A percentile compares a stretch with the other conserved stretches of the same genome.
phyloP scores from a whole-genome alignment of 1,140 invertebrate species.

The Drosophila tristis region DNA sequence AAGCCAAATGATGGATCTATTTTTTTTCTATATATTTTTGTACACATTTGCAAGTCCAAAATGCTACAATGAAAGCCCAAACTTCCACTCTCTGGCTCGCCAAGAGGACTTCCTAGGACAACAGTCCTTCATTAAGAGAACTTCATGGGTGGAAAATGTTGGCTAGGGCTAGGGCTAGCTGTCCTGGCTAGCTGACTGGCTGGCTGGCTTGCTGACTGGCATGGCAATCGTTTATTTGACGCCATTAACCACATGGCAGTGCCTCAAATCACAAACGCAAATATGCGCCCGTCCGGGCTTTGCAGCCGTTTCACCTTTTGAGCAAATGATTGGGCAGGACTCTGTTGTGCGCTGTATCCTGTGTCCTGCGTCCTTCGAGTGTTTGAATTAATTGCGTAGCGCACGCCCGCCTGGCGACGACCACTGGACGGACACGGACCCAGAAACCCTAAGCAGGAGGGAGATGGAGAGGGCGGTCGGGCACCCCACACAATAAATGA shows the following conservation, averaged over 20 bases:
- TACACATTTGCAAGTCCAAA: too few relatives aligned
- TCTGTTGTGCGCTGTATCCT: slow-evolving; percentile 27
- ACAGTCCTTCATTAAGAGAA: not conserved
- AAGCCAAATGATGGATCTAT: too few relatives aligned
- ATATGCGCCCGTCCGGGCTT: slow-evolving; percentile 31
- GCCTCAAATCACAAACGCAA: slow-evolving; percentile 69
- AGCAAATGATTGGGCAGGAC: slow-evolving; percentile 28
- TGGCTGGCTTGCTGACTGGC: slow-evolving; percentile 22
- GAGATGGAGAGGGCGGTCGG: not conserved
- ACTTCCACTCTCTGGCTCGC: too few relatives aligned
- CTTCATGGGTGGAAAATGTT: not conserved
- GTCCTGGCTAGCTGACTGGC: slow-evolving; percentile 23
- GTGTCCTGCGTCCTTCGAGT: slow-evolving; percentile 72
- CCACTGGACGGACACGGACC: not conserved
- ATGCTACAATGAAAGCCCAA: too few relatives aligned
- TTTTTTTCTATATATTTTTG: too few relatives aligned
- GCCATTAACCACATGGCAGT: slow-evolving; percentile 70
- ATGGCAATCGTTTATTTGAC: slow-evolving; percentile 65
- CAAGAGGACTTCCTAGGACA: too few relatives aligned
- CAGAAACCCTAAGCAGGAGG: not conserved
- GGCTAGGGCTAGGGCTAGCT: slow-evolving; percentile 4
- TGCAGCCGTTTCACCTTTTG: too few relatives aligned
- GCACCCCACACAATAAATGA: slow-evolving; percentile 72
- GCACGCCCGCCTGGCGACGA: slow-evolving; percentile 76
- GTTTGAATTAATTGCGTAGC: slow-evolving; percentile 80